A percentile compares a stretch with the other conserved stretches of the same genome.
phyloP scores from a whole-genome alignment of 2,113 vertebrate genomes.

The Hiodon tergisus region DNA sequence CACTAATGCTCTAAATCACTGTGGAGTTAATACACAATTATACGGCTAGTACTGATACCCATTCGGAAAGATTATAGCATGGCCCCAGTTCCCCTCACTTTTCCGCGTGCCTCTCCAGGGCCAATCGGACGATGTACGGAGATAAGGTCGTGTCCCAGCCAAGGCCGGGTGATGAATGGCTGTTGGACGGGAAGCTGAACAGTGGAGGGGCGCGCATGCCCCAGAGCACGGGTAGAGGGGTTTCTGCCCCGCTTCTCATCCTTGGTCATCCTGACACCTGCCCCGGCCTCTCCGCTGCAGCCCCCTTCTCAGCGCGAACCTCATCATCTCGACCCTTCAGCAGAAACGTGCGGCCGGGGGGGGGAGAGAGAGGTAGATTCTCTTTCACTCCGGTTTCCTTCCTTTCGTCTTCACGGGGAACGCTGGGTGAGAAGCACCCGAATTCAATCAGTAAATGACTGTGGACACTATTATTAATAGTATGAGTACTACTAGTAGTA shows the following conservation, averaged over 20 bases:
- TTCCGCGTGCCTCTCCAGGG: too few relatives aligned
- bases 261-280: slow-evolving; percentile 59
- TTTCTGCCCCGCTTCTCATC: slow-evolving; percentile 60
- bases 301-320: slow-evolving; percentile 65
- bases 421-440: not conserved
- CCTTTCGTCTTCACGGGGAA: not conserved
- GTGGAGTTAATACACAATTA: too few relatives aligned
- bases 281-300: slow-evolving; percentile 65
- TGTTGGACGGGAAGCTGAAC: not conserved
- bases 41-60: too few relatives aligned
- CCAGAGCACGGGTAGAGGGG: slow-evolving; percentile 42
- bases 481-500: not conserved
- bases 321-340: slow-evolving; percentile 65
- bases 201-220: not conserved
- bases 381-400: slow-evolving; percentile 22
- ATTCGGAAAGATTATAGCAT: too few relatives aligned
- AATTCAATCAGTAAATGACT: not conserved
- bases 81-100: too few relatives aligned
- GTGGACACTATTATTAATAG: too few relatives aligned
- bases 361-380: slow-evolving; percentile 61
- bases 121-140: too few relatives aligned
- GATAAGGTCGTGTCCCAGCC: not conserved
- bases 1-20: too few relatives aligned
- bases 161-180: not conserved
- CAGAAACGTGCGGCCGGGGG: slow-evolving; percentile 48